Percentiles rank a stretch among this genome's conserved stretches.
phyloP scores from a whole-genome alignment of 2,113 vertebrate species.

The Aptenodytes patagonicus region DNA sequence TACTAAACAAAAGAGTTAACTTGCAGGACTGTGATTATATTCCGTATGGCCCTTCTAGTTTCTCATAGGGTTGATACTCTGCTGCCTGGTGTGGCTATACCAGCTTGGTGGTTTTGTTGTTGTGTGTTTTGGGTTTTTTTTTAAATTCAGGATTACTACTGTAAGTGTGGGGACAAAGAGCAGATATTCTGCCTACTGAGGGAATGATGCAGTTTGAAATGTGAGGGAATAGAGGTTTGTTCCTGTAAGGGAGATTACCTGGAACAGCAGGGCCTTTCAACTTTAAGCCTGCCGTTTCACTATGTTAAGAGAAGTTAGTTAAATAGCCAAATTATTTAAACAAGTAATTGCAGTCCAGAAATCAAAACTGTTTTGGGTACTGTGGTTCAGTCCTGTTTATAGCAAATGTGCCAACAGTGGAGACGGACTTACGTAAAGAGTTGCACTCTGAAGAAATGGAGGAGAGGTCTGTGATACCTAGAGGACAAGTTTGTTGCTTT shows the following conservation, averaged over 20 bases:
- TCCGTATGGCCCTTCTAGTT: background rate
- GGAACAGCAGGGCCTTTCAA: background rate
- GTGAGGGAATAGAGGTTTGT: background rate
- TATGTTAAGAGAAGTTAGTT: background rate
- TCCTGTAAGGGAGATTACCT: background rate
- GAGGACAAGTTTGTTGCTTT: background rate
- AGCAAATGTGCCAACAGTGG: background rate
- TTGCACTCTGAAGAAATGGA: background rate
- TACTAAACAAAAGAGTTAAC: background rate
- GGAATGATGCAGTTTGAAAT: background rate
- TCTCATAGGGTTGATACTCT: background rate
- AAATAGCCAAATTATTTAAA: background rate
- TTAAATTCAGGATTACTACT: background rate
- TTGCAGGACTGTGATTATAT: background rate
- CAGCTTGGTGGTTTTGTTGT: background rate
- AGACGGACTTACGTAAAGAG: background rate
- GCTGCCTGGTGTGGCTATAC: background rate
- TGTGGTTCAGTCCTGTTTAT: background rate
- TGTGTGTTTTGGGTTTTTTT: background rate
- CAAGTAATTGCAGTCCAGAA: background rate
- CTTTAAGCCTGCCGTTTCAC: background rate
- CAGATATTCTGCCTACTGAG: background rate
- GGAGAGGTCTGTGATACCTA: background rate
- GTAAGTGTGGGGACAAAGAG: background rate
- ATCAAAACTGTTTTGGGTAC: background rate